Evolutionary conservation across 2,888 invertebrate genomes (phyloP).

Genomic region (Uloborus plumipes): DNA sequence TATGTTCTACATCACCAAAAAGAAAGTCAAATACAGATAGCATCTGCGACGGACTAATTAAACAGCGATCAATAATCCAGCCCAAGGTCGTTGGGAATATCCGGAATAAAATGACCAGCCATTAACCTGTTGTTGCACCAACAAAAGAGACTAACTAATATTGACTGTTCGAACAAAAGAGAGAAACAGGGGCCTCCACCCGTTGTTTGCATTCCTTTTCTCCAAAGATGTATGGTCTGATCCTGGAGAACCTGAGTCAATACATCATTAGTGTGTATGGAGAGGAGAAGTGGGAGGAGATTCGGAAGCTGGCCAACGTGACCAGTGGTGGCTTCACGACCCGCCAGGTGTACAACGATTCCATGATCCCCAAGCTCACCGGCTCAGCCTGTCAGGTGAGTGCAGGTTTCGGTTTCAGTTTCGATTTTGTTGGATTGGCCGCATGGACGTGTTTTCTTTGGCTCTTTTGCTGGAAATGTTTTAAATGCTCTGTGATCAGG

Average conservation of each 20-base stretch:
- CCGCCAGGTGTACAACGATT: conserved; percentile 95
- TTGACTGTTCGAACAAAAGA: too few relatives aligned
- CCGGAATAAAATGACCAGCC: neutral
- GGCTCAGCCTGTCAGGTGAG: conserved; percentile 86
- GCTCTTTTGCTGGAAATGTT: too few relatives aligned
- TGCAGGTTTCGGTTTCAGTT: conserved; percentile 1
- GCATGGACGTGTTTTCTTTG: too few relatives aligned
- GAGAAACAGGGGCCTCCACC: conserved; percentile 20
- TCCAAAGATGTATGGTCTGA: conserved; percentile 91
- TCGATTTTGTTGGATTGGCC: neutral
- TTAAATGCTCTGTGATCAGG: too few relatives aligned
- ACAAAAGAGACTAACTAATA: too few relatives aligned
- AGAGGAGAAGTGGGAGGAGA: conserved; percentile 93
- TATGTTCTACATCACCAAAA: conserved; percentile 20
- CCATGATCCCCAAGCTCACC: conserved; percentile 85
- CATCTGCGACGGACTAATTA: neutral
- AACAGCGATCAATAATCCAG: too few relatives aligned
- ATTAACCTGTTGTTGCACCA: conserved; percentile 28
- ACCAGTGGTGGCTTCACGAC: conserved; percentile 81
- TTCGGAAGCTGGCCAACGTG: conserved; percentile 85
- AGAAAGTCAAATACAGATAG: conserved; percentile 6
- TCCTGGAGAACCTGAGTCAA: conserved; percentile 93
- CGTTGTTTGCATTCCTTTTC: conserved; percentile 32
- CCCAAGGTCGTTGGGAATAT: too few relatives aligned
- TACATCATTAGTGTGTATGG: conserved; percentile 93